Base-by-base conservation (phyloP, 2,888 invertebrate species). In the Synanthedon tipuliformis region DNA sequence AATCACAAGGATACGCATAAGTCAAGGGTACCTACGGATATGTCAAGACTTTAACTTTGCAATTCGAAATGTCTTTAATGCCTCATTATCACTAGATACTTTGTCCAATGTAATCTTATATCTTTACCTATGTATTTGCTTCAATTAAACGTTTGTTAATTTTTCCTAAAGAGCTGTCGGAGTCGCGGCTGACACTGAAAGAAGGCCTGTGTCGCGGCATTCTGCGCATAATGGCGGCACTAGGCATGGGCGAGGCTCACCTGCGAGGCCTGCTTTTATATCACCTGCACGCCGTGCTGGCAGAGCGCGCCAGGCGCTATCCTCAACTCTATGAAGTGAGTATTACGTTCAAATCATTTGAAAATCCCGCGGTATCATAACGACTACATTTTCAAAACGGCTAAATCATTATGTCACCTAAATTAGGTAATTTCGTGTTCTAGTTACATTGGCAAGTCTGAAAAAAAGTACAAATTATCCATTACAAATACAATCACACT, bases 141-240 rank as follows among this genome's bases (percentile, higher is more conserved):
- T 55, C 48, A 23, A 27, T 27, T 27, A 27, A 27, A 27, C 5
- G 27, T 23, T 51, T 54, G 8, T 57, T 52, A 27, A 45, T 45
- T n/a, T 13, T n/a, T 48, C 12, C 45, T 34, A 3, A 75, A 92
- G 92, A 90, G 77, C 80, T 92, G 63, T 81, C 89, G 63, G 84
- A 89, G 60, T 79, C 83, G 48, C 88, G 89, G 54, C 76, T 92
- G 64, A 67, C 77, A 56, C 69, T 89, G 68, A 92, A 92, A 75
- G 89, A 89, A 74, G 78, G 71, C 63, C 89, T 90, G 61, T 92
- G 92, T 78, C 80, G 88, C 56, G 90, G 90, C 73, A 78, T 90
- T 63, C 76, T 92, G 68, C 73, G 80, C 61, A 75, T 90, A 61
- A 68, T 90, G 67, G 82, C 89, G 68, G 81, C 78, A 68, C 80